A percentile compares a stretch with the other conserved stretches of the same genome.
Evolutionary conservation across 1,140 invertebrate species (phyloP).

Genomic region (Leucophenga varia): DNA sequence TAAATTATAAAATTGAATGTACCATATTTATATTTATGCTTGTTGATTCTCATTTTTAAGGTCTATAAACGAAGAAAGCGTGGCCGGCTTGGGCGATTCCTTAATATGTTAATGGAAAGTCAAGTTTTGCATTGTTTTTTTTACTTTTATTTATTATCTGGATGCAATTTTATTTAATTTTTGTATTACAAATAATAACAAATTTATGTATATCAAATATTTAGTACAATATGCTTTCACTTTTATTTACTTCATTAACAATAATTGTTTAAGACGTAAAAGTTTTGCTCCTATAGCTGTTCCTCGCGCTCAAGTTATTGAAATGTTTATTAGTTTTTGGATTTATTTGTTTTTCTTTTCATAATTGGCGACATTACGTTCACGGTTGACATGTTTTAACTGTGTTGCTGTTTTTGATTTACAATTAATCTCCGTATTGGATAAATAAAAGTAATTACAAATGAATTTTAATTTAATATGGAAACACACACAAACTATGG

Average conservation of each 20-base stretch:
- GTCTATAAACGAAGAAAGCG: no score
- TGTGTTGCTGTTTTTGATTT: slow-evolving; percentile 15
- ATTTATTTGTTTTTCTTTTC: slow-evolving; percentile 8
- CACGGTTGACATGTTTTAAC: slow-evolving; percentile 35
- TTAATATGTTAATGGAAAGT: no score
- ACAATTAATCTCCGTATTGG: slow-evolving; percentile 21
- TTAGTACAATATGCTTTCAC: slow-evolving; percentile 50
- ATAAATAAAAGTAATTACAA: slow-evolving; percentile 22
- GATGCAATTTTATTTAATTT: slow-evolving; percentile 53
- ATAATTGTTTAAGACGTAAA: slow-evolving; percentile 51
- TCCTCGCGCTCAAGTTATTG: slow-evolving; percentile 18
- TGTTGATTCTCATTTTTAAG: no score
- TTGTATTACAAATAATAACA: slow-evolving; percentile 53
- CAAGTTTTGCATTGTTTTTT: slow-evolving; percentile 26
- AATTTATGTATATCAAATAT: slow-evolving; percentile 53
- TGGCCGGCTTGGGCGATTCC: no score
- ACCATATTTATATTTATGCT: no score
- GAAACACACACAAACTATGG: slow-evolving; percentile 51
- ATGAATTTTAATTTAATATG: slow-evolving; percentile 21
- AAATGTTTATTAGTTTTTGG: slow-evolving; percentile 23
- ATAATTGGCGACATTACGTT: slow-evolving; percentile 51
- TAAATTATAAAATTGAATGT: no score
- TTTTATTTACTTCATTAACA: slow-evolving; percentile 44
- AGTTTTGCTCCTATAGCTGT: slow-evolving; percentile 31
- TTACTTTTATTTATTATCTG: slow-evolving; percentile 48